Evolutionary conservation across 2,113 vertebrate genomes (phyloP).

Genomic region (Percopsis transmontana): DNA sequence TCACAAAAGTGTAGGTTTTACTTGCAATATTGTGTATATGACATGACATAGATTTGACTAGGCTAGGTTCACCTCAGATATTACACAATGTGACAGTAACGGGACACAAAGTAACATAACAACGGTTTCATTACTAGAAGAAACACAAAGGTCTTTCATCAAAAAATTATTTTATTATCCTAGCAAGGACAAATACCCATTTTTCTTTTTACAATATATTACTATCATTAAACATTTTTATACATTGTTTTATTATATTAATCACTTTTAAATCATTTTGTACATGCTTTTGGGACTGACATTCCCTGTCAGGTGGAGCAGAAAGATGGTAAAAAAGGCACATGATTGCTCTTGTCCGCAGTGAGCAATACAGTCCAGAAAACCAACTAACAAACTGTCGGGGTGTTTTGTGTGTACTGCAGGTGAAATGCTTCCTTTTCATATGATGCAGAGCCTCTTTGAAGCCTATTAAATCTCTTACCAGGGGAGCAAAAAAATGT

Average conservation of each 20-base stretch:
- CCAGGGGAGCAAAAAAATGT: constrained; percentile 47
- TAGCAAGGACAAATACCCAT: constrained; percentile 64
- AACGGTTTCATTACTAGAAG: neutral
- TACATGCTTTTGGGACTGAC: constrained; percentile 77
- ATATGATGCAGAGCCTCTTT: constrained; percentile 34
- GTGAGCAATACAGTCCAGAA: constrained; percentile 69
- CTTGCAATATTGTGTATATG: too few relatives aligned
- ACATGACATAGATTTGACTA: too few relatives aligned
- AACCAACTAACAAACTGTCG: constrained; percentile 46
- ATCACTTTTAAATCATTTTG: constrained; percentile 71
- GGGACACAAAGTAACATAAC: neutral
- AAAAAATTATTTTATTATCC: constrained; percentile 76
- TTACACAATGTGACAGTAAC: neutral
- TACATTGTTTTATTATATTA: constrained; percentile 74
- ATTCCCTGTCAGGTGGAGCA: constrained; percentile 74
- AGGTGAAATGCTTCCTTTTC: constrained; percentile 35
- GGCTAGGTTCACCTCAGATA: too few relatives aligned
- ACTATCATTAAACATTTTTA: constrained; percentile 73
- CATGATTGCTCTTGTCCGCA: constrained; percentile 68
- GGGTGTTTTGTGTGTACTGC: constrained; percentile 46
- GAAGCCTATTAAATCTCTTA: constrained; percentile 48
- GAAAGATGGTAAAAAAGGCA: constrained; percentile 74
- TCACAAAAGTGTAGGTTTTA: constrained; percentile 3
- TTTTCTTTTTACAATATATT: constrained; percentile 68
- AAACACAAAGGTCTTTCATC: constrained; percentile 23